A percentile compares a stretch with the other conserved stretches of the same genome.
Conservation (phyloP, 2,797 vertebrate species). For the Chrosomus eos region DNA sequence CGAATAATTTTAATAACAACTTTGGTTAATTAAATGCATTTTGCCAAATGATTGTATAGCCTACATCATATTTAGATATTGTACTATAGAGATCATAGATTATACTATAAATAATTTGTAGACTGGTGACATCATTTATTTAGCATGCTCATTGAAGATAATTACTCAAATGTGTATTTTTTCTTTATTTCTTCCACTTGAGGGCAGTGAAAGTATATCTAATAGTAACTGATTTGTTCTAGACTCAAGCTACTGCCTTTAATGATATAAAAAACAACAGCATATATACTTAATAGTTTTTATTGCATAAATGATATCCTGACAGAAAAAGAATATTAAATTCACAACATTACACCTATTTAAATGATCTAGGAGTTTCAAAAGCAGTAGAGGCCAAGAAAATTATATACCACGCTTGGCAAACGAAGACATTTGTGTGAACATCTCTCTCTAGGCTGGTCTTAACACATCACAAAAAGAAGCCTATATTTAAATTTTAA, state of each 20-base stretch:
- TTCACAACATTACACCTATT: conserved; percentile 3
- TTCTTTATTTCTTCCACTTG: conserved; percentile 63
- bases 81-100: neutral
- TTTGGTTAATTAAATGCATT: neutral
- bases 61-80: neutral
- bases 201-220: conserved; percentile 63
- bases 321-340: neutral
- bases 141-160: neutral
- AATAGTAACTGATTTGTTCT: neutral
- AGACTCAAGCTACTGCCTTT: neutral
- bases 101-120: neutral
- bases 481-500: neutral
- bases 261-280: neutral
- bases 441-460: neutral
- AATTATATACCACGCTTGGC: neutral
- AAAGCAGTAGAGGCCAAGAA: neutral
- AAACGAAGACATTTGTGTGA: neutral
- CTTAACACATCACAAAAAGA: neutral
- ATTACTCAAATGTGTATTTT: neutral
- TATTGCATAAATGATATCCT: neutral
- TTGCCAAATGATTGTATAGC: neutral
- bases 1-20: neutral
- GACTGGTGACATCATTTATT: neutral
- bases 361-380: neutral
- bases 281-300: neutral